Conservation (phyloP, 2,113 vertebrate species). For the Hydropotes inermis region DNA sequence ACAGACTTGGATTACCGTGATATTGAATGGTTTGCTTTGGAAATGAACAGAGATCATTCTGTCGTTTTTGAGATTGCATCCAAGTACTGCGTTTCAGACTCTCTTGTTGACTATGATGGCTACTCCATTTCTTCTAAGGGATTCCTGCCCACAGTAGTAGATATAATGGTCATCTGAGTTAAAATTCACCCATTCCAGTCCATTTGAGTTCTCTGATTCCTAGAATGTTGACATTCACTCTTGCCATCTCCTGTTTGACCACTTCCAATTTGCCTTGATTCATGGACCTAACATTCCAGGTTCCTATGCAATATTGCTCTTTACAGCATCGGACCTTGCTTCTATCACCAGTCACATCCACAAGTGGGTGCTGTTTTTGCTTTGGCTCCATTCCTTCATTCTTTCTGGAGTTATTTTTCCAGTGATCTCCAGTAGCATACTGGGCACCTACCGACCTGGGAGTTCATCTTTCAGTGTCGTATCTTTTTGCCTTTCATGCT, state of each 20-base stretch:
- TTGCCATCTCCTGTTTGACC: background rate
- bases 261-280: background rate
- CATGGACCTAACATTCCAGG: background rate
- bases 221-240: fast-evolving
- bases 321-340: background rate
- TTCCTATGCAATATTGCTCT: background rate
- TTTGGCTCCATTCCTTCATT: background rate
- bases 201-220: background rate
- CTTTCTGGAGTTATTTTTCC: background rate
- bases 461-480: background rate
- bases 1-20: fast-evolving
- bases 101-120: background rate
- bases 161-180: background rate
- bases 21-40: background rate
- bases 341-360: background rate
- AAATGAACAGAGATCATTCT: background rate
- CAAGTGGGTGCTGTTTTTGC: background rate
- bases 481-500: background rate
- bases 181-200: background rate
- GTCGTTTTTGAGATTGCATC: background rate
- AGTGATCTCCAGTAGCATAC: background rate
- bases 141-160: fast-evolving
- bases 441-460: background rate
- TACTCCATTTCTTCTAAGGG: background rate
- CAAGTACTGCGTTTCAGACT: background rate